Evolutionary conservation across 2,113 vertebrate genomes (phyloP).

Genomic region (Zingel zingel): DNA sequence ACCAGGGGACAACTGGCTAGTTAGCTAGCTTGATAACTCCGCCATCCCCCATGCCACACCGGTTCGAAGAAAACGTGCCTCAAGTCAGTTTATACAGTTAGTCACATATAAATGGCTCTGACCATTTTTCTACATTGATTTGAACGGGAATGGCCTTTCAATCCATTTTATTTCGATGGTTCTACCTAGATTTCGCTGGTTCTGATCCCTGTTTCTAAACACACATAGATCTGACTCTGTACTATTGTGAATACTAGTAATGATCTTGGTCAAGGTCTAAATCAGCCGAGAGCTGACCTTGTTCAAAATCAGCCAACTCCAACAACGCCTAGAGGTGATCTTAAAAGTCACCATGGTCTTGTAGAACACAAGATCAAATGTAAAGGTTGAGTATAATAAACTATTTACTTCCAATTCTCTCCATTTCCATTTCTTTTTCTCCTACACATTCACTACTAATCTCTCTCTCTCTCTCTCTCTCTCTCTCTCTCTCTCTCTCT

Average conservation of each 20-base stretch:
- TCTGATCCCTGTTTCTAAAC: neutral
- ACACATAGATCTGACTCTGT: neutral
- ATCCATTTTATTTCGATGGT: too few species aligned
- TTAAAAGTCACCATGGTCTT: neutral
- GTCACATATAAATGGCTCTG: too few species aligned
- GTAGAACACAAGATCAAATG: neutral
- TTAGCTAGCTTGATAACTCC: too few species aligned
- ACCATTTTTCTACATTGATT: too few species aligned
- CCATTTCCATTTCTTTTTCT: neutral
- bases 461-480: neutral
- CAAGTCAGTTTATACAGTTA: too few species aligned
- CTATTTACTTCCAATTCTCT: neutral
- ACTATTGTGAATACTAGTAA: neutral
- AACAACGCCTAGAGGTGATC: neutral
- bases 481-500: neutral
- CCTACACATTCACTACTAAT: neutral
- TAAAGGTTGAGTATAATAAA: conserved; percentile 1
- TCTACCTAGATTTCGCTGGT: neutral
- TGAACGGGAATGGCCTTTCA: too few species aligned
- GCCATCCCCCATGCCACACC: too few species aligned
- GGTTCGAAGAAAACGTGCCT: too few species aligned
- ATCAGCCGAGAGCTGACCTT: neutral
- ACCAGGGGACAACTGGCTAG: too few species aligned
- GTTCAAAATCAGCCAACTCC: neutral
- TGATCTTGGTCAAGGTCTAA: neutral